Evolutionary conservation across 2,797 vertebrate genomes (phyloP).

Genomic region (Sebastiscus albofasciatus): DNA sequence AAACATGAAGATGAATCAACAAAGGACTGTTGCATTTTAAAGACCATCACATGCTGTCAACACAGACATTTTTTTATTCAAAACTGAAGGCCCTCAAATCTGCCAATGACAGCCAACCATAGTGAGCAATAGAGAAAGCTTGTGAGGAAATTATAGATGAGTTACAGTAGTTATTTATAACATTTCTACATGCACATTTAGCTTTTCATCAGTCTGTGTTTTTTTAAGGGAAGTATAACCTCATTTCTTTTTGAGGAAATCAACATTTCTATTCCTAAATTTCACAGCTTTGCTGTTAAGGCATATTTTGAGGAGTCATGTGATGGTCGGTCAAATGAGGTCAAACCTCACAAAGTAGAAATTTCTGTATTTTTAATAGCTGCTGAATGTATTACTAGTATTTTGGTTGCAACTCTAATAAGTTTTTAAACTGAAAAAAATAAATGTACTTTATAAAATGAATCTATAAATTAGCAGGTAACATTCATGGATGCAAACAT

Average conservation of each 20-base stretch:
- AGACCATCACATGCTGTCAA: not conserved
- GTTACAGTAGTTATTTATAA: not conserved
- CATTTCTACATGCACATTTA: not conserved
- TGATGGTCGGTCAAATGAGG: not conserved
- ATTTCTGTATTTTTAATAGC: not conserved
- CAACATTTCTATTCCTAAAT: not conserved
- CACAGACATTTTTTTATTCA: not conserved
- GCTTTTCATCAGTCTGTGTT: not conserved
- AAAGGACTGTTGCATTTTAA: not conserved
- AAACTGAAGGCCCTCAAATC: not conserved
- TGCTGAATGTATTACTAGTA: not conserved
- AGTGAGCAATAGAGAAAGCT: not conserved
- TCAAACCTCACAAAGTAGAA: not conserved
- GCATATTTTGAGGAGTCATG: not conserved
- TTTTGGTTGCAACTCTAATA: not conserved
- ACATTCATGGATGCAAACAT: not conserved
- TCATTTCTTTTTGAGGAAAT: not conserved
- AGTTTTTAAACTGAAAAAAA: not conserved
- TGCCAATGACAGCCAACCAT: not conserved
- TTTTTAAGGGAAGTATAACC: not conserved
- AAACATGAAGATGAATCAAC: not conserved
- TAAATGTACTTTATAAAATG: not conserved
- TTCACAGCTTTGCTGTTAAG: not conserved
- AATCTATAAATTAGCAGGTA: not conserved
- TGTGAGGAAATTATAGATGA: not conserved